phyloP scores from a whole-genome alignment of 2,797 vertebrate species.

The Takifugu rubripes region DNA sequence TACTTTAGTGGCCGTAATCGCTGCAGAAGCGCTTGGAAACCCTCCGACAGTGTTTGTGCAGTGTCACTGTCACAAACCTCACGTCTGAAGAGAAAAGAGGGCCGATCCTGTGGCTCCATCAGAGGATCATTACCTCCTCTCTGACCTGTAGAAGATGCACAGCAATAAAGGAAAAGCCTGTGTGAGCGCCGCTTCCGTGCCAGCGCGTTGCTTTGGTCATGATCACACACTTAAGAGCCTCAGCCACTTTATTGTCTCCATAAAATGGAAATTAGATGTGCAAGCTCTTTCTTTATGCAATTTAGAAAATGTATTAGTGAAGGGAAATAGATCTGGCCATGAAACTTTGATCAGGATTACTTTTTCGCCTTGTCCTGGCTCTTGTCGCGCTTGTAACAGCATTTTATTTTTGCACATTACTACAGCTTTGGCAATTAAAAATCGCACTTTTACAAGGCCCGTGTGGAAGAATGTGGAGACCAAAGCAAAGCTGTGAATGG shows the following conservation, averaged over 20 bases:
- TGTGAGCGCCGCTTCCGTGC: constrained; percentile 21
- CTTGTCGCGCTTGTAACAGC: constrained; percentile 3
- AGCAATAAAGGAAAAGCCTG: constrained; percentile 48
- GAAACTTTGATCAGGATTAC: constrained; percentile 24
- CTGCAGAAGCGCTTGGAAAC: no score
- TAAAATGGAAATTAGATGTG: constrained; percentile 51
- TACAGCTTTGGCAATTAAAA: constrained; percentile 31
- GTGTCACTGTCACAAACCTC: constrained; percentile 59
- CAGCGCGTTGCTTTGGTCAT: constrained; percentile 33
- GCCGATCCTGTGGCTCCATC: constrained; percentile 50
- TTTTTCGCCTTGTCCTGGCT: constrained; percentile 33
- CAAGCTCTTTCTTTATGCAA: constrained; percentile 29
- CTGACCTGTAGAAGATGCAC: constrained; percentile 56
- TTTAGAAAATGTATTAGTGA: constrained; percentile 43
- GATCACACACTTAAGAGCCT: constrained; percentile 50
- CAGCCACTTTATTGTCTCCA: constrained; percentile 53
- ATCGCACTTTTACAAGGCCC: constrained; percentile 21
- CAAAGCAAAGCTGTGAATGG: constrained; percentile 20
- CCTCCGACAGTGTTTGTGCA: no score
- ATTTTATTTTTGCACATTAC: constrained; percentile 4
- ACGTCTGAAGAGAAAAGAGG: constrained; percentile 2
- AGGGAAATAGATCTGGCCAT: constrained; percentile 26
- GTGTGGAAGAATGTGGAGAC: constrained; percentile 21
- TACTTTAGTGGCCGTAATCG: no score
- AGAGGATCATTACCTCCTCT: constrained; percentile 51